Conservation (phyloP, 2,113 vertebrate species). For the Apodemus sylvaticus region DNA sequence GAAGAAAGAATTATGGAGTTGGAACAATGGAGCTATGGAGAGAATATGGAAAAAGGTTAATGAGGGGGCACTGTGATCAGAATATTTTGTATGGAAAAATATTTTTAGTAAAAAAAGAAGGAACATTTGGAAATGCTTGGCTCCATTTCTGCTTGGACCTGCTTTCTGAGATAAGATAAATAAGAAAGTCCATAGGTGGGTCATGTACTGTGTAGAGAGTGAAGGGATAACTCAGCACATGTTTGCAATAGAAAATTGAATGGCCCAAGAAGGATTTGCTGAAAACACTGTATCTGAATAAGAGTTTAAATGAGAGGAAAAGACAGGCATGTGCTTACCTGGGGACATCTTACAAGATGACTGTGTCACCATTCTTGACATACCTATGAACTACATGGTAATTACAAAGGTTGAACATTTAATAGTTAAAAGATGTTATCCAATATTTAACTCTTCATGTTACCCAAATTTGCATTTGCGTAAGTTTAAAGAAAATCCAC, state of each 20-base stretch:
- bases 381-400: neutral
- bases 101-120: neutral
- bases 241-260: neutral
- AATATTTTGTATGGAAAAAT: neutral
- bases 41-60: neutral
- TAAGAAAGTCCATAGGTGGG: neutral
- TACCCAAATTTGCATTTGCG: conserved; percentile 1
- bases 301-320: neutral
- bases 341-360: neutral
- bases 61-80: neutral
- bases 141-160: neutral
- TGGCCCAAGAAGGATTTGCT: neutral
- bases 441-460: conserved; percentile 3
- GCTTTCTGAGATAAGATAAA: neutral
- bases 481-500: neutral
- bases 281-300: neutral
- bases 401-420: neutral
- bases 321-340: neutral
- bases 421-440: neutral
- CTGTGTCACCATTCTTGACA: neutral
- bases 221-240: neutral
- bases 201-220: neutral
- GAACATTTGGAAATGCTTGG: neutral
- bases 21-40: neutral
- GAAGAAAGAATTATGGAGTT: neutral